Conservation (phyloP, 2,797 vertebrate species). For the Sebastes variabilis region DNA sequence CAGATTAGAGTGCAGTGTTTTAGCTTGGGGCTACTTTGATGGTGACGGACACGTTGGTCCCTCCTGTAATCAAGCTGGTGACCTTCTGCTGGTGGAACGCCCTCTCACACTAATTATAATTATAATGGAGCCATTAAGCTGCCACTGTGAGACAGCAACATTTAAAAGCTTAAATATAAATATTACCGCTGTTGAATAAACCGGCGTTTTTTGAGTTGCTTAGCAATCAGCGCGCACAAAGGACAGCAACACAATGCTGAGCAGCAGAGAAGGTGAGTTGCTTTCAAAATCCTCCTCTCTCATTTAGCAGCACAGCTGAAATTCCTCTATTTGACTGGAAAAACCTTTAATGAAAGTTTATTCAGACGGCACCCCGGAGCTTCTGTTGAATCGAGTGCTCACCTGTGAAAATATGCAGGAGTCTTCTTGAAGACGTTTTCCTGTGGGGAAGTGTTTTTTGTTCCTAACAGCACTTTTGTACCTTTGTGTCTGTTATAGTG, state of each 20-base stretch:
- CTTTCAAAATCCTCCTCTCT: neutral
- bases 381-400: neutral
- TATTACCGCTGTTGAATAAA: conserved; percentile 5
- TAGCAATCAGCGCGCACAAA: conserved; percentile 16
- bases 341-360: conserved; percentile 10
- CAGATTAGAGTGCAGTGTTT: neutral
- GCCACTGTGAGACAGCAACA: conserved; percentile 4
- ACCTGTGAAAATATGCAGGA: neutral
- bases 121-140: conserved; percentile 20
- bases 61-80: neutral
- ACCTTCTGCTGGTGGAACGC: conserved; percentile 18
- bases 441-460: neutral
- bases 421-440: neutral
- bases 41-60: neutral
- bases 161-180: conserved; percentile 13
- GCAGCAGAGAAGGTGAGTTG: neutral
- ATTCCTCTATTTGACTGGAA: conserved; percentile 8
- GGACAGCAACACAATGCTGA: conserved; percentile 2
- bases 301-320: neutral
- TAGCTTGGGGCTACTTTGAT: neutral
- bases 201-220: conserved; percentile 28
- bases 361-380: neutral
- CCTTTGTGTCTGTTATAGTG: neutral
- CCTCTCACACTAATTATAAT: conserved; percentile 37
- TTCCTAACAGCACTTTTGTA: neutral